Evolutionary conservation across 2,797 vertebrate genomes (phyloP), one percentile per base, ranked within the genome.

Genomic region (Xerus rutilus): DNA sequence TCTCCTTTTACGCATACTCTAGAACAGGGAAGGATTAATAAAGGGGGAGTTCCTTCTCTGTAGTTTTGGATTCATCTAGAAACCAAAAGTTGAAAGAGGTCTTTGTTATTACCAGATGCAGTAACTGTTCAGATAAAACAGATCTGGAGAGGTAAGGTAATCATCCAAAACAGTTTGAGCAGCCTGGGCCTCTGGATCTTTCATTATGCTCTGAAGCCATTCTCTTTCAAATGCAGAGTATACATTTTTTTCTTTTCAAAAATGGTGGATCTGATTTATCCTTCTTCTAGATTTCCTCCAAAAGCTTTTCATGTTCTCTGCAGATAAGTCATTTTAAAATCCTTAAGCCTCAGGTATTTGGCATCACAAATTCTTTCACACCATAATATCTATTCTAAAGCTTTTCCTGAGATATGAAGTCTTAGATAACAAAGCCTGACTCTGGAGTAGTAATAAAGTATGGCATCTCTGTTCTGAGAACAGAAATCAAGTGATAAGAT

Each of bases 271-370:
- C 14, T 77, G 30, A 78, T 35, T 91, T 89, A 59, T 70, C 6
- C 2, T 43, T 93, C 14, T 91, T 92, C 9, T 91, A 65, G 21
- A 17, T 70, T 91, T 85, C 11, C 10, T 13, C 85, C 45, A 12
- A 77, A 91, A 94, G n/a, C 15, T 30, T 93, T 88, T 95, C 39
- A 82, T 91, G 39, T n/a, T 86, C 93, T 62, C 72, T 70, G 21
- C 11, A 11, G 15, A 0, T 54, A 76, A 91, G 14, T 86, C 47
- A 92, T 77, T 72, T 93, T 69, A 39, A 85, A 91, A 92, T 35
- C 25, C 64, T 62, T 69, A 65, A 84, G 32, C 2, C 81, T 92
- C 54, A 79, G 17, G 28, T 77, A 86, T 8, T 52, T 70, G 82
- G 20, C 32, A 47, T 13, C 67, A 65, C 49, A 95, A 43, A 30